phyloP scores from a whole-genome alignment of 2,888 invertebrate species.

The Oxyscelio sp. region DNA sequence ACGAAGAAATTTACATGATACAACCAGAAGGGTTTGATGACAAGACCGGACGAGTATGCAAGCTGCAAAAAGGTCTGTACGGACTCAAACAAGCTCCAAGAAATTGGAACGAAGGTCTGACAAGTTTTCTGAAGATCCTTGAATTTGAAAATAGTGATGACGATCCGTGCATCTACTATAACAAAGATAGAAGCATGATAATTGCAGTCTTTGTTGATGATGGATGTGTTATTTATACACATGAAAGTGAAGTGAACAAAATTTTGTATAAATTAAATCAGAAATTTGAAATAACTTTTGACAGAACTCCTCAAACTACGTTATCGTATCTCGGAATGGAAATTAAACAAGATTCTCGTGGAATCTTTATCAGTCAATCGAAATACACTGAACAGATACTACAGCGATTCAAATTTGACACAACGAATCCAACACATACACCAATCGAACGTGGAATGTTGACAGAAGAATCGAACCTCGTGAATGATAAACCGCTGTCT shows the following conservation, averaged over 20 bases:
- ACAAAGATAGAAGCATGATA: neutral
- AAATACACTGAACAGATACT: neutral
- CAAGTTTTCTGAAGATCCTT: no score
- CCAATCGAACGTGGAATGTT: conserved; percentile 79
- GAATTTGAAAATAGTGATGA: no score
- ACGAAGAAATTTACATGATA: no score
- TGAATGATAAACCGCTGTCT: neutral
- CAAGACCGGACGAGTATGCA: no score
- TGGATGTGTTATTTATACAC: no score
- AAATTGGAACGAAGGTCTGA: no score
- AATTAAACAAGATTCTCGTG: conserved; percentile 40
- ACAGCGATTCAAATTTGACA: neutral
- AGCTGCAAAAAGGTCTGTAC: no score
- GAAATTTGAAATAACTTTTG: conserved; percentile 14
- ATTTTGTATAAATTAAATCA: neutral
- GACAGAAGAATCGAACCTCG: conserved; percentile 53
- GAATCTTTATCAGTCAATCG: neutral
- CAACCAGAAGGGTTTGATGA: no score
- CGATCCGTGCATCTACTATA: conserved; percentile 18
- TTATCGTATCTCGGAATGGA: conserved; percentile 28
- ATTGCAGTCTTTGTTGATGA: conserved; percentile 18
- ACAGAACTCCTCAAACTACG: neutral
- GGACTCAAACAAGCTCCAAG: no score
- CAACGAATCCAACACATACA: conserved; percentile 25
- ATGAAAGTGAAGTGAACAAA: neutral